phyloP scores from a whole-genome alignment of 2,888 invertebrate genomes.

The Cerastis leucographa region DNA sequence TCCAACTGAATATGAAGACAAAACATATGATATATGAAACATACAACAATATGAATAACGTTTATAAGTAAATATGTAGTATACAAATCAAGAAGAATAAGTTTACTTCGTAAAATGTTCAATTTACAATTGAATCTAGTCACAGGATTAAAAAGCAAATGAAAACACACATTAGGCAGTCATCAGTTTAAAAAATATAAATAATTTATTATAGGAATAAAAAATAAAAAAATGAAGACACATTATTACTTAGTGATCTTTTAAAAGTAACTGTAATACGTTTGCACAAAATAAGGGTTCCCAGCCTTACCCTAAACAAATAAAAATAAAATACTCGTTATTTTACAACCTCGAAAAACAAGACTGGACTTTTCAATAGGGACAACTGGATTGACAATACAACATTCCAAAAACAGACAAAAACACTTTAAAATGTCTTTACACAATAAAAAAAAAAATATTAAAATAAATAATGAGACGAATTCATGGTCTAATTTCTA shows the following conservation, averaged over 20 bases:
- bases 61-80: conserved; percentile 16
- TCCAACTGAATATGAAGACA: conserved; percentile 39
- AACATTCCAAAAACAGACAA: conserved; percentile 68
- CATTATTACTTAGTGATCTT: conserved; percentile 21
- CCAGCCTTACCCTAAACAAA: conserved; percentile 23
- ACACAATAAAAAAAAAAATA: conserved; percentile 35
- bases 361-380: conserved; percentile 19
- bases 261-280: conserved; percentile 41
- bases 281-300: conserved; percentile 47
- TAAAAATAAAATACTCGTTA: conserved; percentile 15
- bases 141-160: conserved; percentile 50
- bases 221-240: conserved; percentile 43
- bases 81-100: conserved; percentile 7
- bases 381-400: conserved; percentile 48
- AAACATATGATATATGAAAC: conserved; percentile 33
- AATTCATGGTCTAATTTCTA: conserved; percentile 15
- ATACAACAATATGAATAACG: conserved; percentile 19
- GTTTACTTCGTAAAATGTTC: conserved; percentile 5
- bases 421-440: conserved; percentile 44
- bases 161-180: conserved; percentile 45
- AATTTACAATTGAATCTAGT: conserved; percentile 49
- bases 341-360: conserved; percentile 35
- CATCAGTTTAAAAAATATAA: conserved; percentile 35
- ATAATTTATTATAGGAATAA: conserved; percentile 42
- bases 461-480: conserved; percentile 35